Conservation (phyloP, 2,797 vertebrate species). For the Ptychobarbus kaznakovi region DNA sequence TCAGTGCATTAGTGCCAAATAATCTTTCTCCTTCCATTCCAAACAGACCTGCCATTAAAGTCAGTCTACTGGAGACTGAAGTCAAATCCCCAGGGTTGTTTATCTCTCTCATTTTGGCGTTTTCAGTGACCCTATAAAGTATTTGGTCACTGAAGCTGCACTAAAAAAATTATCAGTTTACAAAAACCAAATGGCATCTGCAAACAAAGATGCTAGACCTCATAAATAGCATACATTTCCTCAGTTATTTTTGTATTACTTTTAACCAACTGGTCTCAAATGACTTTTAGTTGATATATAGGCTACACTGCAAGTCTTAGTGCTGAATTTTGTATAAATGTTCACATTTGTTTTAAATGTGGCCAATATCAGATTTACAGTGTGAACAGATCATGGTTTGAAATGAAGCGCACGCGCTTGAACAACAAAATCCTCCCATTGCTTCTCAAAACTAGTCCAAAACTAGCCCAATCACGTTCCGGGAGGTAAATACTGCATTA, state of each 20-base stretch:
- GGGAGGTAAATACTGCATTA: too few species aligned
- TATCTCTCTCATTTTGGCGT: not conserved
- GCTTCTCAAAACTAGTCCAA: too few species aligned
- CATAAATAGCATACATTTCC: not conserved
- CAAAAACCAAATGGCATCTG: not conserved
- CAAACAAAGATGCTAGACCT: not conserved
- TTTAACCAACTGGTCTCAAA: not conserved
- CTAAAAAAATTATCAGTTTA: not conserved
- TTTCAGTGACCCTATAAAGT: not conserved
- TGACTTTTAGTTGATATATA: not conserved
- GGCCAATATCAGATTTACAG: too few species aligned
- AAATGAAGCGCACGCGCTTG: too few species aligned
- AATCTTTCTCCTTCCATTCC: not conserved
- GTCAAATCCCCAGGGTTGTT: not conserved
- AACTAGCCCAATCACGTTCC: too few species aligned
- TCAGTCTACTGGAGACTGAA: not conserved
- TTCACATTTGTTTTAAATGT: too few species aligned
- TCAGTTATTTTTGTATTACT: not conserved
- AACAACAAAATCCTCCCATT: too few species aligned
- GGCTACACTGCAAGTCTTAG: too few species aligned
- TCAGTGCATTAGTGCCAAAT: conserved; percentile 19
- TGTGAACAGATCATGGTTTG: too few species aligned
- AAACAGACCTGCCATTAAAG: not conserved
- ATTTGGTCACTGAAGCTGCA: not conserved
- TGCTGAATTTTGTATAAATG: too few species aligned